A percentile compares a stretch with the other conserved stretches of the same genome.
Conservation (phyloP, 2,797 vertebrate genomes). For the Eulemur albifrons region DNA sequence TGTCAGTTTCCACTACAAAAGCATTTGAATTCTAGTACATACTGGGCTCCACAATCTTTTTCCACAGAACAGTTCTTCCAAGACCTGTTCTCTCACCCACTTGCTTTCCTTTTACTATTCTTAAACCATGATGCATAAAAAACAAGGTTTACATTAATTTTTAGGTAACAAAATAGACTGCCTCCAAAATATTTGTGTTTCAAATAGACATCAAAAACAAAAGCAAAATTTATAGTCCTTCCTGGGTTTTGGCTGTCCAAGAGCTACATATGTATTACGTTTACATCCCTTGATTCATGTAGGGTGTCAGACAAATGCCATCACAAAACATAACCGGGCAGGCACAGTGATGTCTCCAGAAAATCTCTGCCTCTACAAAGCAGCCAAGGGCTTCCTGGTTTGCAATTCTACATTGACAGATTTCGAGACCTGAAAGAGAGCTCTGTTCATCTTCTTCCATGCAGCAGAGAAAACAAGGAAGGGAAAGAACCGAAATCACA, state of each 20-base stretch:
- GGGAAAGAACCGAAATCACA: not conserved
- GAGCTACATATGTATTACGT: not conserved
- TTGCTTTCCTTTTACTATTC: not conserved
- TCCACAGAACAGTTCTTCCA: not conserved
- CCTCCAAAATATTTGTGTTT: slow-evolving; percentile 56
- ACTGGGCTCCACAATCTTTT: not conserved
- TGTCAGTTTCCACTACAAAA: slow-evolving; percentile 54
- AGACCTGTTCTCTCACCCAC: not conserved
- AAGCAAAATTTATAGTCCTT: slow-evolving; percentile 45
- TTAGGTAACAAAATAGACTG: slow-evolving; percentile 32
- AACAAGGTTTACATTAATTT: slow-evolving; percentile 21
- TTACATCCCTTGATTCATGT: not conserved
- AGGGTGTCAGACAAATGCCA: not conserved
- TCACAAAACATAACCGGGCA: slow-evolving; percentile 12
- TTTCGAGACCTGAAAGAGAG: slow-evolving; percentile 34
- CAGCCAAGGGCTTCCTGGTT: not conserved
- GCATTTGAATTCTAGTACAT: slow-evolving; percentile 30
- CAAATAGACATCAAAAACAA: slow-evolving; percentile 44
- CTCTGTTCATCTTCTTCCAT: not conserved
- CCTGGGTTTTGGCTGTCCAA: not conserved
- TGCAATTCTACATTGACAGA: not conserved
- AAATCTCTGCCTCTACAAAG: not conserved
- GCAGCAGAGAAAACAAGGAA: not conserved
- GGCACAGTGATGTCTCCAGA: not conserved
- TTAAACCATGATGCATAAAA: slow-evolving; percentile 30